These are phyloP conservation scores for Heliconius hortense DNA, from an alignment of 2,888 invertebrate genomes.

Conservation along the genomic window DNA sequence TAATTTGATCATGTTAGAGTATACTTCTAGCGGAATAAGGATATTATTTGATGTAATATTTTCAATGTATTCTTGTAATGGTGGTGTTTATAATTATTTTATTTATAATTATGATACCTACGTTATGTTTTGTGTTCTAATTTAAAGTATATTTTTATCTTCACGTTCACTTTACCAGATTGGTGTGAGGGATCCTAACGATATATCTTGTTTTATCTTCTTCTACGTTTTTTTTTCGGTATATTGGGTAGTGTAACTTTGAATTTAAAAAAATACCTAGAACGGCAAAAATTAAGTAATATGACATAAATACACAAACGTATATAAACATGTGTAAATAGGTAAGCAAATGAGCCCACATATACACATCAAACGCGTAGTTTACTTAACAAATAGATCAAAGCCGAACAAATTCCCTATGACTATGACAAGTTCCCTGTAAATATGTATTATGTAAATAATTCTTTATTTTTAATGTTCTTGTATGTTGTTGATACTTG, in stretches of 20 bases:
- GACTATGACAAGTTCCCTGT: slow-evolving; percentile 7
- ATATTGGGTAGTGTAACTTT: no score
- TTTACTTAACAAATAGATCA: slow-evolving; percentile 12
- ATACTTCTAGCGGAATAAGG: no score
- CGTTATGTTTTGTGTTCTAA: no score
- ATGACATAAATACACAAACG: neutral
- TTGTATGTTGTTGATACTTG: neutral
- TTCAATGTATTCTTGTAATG: neutral
- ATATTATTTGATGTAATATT: neutral
- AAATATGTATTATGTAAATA: slow-evolving; percentile 1
- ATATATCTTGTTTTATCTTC: no score
- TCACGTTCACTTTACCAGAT: no score
- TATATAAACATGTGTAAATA: neutral
- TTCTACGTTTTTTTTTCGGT: no score
- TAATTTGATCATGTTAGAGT: neutral
- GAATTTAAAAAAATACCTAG: no score
- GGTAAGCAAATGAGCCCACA: neutral
- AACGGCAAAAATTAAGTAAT: neutral
- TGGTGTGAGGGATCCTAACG: no score
- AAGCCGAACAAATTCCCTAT: slow-evolving; percentile 4
- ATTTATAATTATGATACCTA: no score
- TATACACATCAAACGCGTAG: slow-evolving; percentile 13
- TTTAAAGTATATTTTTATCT: no score
- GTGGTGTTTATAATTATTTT: no score
- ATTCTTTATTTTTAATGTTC: neutral